These are phyloP conservation scores for Neodiprion virginianus DNA, from an alignment of 1,140 invertebrate species.

Conservation along the genomic window DNA sequence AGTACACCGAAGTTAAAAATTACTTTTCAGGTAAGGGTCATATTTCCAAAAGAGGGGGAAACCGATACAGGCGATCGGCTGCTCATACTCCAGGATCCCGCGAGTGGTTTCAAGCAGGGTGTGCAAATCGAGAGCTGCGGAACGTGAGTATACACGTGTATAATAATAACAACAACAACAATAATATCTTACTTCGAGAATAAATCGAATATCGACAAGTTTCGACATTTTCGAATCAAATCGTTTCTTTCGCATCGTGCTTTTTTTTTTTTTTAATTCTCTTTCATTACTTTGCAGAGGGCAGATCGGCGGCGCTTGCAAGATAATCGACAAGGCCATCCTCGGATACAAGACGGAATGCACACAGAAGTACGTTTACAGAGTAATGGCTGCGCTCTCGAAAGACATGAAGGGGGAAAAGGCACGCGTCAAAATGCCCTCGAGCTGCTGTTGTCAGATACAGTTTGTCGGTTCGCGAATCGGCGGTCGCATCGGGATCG, in stretches of 20 bases:
- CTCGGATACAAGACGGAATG: constrained; percentile 64
- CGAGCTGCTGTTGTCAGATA: constrained; percentile 69
- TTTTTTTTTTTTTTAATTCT: too few relatives aligned
- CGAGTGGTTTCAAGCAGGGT: constrained; percentile 61
- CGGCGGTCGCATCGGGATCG: not conserved
- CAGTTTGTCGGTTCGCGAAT: constrained; percentile 32
- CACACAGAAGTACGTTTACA: constrained; percentile 69
- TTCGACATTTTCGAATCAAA: too few relatives aligned
- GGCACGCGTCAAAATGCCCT: constrained; percentile 66
- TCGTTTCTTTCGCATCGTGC: too few relatives aligned
- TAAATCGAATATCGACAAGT: too few relatives aligned
- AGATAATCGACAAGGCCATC: constrained; percentile 25
- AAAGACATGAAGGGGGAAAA: constrained; percentile 56
- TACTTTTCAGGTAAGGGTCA: constrained; percentile 49
- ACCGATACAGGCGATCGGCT: constrained; percentile 63
- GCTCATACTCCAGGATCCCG: constrained; percentile 64
- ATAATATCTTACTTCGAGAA: too few relatives aligned
- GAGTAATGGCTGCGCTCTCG: constrained; percentile 63
- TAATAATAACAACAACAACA: too few relatives aligned
- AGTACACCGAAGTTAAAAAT: too few relatives aligned
- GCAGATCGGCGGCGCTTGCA: constrained; percentile 35
- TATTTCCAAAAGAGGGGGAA: constrained; percentile 58
- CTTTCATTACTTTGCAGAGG: constrained; percentile 24
- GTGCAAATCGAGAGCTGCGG: constrained; percentile 64
- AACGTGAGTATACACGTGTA: constrained; percentile 47